Conservation (phyloP, 2,797 vertebrate genomes). For the Mycteria americana region DNA sequence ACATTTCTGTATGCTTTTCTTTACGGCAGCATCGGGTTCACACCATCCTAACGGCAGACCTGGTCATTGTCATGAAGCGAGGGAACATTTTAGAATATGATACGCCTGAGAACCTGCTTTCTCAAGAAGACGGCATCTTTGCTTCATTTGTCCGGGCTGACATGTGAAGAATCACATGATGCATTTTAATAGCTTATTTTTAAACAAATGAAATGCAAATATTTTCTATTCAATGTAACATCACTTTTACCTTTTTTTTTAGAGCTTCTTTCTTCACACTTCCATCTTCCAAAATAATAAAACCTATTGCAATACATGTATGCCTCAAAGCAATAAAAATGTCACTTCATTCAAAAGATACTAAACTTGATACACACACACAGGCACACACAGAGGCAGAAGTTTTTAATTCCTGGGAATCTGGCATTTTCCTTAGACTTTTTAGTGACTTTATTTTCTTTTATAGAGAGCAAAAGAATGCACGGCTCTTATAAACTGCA, state of each 20-base stretch:
- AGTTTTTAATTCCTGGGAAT: neutral
- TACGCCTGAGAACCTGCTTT: conserved; percentile 89
- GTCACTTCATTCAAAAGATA: conserved; percentile 20
- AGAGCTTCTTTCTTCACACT: neutral
- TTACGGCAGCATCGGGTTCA: conserved; percentile 91
- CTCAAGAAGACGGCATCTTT: conserved; percentile 90
- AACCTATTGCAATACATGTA: conserved; percentile 5
- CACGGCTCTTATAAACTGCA: neutral
- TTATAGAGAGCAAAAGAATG: conserved; percentile 5
- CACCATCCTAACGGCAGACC: conserved; percentile 93
- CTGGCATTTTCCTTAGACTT: neutral
- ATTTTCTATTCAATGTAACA: conserved; percentile 11
- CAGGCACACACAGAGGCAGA: neutral
- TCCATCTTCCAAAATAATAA: conserved; percentile 25
- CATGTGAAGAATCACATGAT: conserved; percentile 79
- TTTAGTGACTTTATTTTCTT: neutral
- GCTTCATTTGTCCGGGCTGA: conserved; percentile 95
- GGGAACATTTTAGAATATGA: conserved; percentile 94
- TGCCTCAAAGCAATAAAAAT: conserved; percentile 43
- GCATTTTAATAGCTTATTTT: conserved; percentile 27
- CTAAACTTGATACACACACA: neutral
- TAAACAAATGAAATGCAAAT: neutral
- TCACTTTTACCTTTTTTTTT: neutral
- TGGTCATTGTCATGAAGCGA: conserved; percentile 97
- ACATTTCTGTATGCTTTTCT: neutral